Evolutionary conservation across 2,113 vertebrate species (phyloP), one percentile per base, ranked within the genome.

Genomic region (Heterotis niloticus): DNA sequence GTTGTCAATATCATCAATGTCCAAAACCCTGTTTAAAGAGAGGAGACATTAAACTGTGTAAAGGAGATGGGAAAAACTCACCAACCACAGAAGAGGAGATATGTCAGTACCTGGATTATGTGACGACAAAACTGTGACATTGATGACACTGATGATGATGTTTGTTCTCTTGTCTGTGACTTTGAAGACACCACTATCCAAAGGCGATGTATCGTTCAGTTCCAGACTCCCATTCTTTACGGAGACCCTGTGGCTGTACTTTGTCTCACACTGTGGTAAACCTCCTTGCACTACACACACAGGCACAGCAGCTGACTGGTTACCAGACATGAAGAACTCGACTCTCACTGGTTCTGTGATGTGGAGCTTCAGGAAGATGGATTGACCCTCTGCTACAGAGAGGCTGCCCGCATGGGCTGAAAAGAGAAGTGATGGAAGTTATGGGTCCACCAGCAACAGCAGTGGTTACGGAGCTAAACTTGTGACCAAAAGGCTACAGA

Each of bases 281-380:
- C 20, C 3, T 71, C 69, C 69, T 10, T 71, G n/a, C 69, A 71
- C 69, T 51, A 20, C 52, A 44, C 69, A 71, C 69, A 71, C 44
- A 71, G 18, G 20, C 16, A n/a, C 69, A n/a, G 7, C 11, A 4
- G 69, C 0, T 0, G 44, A 52, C 10, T 23, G 18, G 44, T 12
- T 10, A 52, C 5, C n/a, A 44, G 20, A 20, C 0, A 9, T 13
- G 34, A 4, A 44, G 69, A 71, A 71, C 44, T n/a, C 18, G 1
- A 71, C 20, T 44, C 44, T 71, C 69, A 71, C 69, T 71, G 69
- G 69, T 51, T 71, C 69, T 52, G 69, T 51, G 18, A 11, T 71
- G 67, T 29, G 29, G 44, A 71, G 69, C 20, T 17, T 17, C 17
- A 71, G 20, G 1, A 0, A 3, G 34, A 52, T 11, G 10, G 44